Evolutionary conservation across 2,797 vertebrate genomes (phyloP).

Genomic region (Sebastes wilsoni): DNA sequence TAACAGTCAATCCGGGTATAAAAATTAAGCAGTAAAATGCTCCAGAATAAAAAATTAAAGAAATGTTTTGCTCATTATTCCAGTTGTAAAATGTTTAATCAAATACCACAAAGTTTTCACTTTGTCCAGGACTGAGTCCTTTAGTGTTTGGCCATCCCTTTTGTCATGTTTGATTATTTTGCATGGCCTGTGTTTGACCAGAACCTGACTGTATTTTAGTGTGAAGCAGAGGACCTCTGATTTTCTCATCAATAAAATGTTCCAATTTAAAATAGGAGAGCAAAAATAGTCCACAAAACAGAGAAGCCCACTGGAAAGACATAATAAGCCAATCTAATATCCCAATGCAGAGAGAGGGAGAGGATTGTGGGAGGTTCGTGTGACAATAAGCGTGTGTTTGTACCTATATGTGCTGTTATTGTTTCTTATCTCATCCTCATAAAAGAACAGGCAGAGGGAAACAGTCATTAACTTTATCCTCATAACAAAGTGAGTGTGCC

Average conservation of each 20-base stretch:
- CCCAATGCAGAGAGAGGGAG: not conserved
- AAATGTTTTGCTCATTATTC: not conserved
- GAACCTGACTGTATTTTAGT: not conserved
- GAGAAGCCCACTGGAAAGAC: not conserved
- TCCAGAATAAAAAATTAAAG: not conserved
- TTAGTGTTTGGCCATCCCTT: not conserved
- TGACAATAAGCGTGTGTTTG: constrained; percentile 5
- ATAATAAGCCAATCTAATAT: constrained; percentile 18
- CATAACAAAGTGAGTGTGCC: constrained; percentile 15
- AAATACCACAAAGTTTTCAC: not conserved
- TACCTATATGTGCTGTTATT: constrained; percentile 16
- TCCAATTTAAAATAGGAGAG: not conserved
- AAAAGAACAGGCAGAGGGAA: constrained; percentile 20
- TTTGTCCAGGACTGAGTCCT: not conserved
- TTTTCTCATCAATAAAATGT: not conserved
- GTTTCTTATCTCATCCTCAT: constrained; percentile 37
- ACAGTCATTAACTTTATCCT: constrained; percentile 32
- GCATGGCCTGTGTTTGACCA: not conserved
- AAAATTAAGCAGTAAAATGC: not conserved
- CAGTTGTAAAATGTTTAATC: not conserved
- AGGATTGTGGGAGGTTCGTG: not conserved
- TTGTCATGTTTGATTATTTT: not conserved
- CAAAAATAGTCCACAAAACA: not conserved
- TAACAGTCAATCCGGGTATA: not conserved
- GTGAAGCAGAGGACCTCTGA: not conserved